phyloP scores from a whole-genome alignment of 2,113 vertebrate genomes.

The Pygathrix nemaeus region DNA sequence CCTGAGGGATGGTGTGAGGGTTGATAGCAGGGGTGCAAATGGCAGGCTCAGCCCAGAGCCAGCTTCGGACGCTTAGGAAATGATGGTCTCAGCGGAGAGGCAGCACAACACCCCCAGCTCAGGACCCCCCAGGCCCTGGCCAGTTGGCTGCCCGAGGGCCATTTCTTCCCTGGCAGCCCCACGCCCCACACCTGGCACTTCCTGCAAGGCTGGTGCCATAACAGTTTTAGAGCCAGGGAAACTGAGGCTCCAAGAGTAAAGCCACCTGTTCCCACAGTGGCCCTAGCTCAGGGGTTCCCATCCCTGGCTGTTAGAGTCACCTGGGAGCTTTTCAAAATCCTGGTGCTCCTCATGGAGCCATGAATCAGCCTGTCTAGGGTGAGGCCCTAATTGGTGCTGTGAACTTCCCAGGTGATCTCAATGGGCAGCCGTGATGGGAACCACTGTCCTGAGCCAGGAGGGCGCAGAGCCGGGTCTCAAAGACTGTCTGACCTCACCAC shows the following conservation, averaged over 20 bases:
- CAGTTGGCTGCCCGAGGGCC: fast-evolving
- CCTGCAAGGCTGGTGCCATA: not conserved
- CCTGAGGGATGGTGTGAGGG: not conserved
- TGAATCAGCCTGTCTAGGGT: not conserved
- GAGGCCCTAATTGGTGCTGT: not conserved
- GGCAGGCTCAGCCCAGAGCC: not conserved
- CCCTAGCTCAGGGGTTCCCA: not conserved
- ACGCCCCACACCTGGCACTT: not conserved
- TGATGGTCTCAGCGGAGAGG: not conserved
- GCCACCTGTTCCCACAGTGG: not conserved
- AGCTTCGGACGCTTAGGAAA: not conserved
- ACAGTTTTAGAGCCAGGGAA: not conserved
- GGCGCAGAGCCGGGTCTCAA: not conserved
- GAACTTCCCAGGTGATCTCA: not conserved
- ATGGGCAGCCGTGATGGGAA: not conserved
- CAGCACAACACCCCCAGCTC: too few relatives aligned
- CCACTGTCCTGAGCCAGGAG: too few relatives aligned
- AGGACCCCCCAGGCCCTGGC: not conserved
- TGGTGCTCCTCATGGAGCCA: not conserved
- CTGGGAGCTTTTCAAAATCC: not conserved
- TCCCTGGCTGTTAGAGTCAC: not conserved
- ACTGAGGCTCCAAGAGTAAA: not conserved
- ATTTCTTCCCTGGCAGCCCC: not conserved
- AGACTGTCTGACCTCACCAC: fast-evolving
- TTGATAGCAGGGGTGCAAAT: fast-evolving